Evolutionary conservation across 2,113 vertebrate species (phyloP), one percentile per base, ranked within the genome.

Genomic region (Cephalopholis sonnerati): DNA sequence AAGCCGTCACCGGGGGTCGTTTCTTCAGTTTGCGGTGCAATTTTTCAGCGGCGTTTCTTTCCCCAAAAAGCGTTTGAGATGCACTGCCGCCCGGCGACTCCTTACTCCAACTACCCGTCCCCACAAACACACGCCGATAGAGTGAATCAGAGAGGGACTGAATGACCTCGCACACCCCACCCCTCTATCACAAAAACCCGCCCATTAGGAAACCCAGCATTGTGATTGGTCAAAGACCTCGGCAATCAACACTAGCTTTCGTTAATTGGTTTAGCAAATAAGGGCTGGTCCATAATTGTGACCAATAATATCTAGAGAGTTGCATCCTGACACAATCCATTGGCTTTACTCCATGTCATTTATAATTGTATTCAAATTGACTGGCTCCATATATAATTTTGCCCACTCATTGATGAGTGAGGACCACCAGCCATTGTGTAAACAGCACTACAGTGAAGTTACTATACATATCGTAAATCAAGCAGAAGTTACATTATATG

Each of bases 151-250:
- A 81, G 83, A 90, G 94, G 84, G 85, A 86, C 93, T 94, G 96
- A 96, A 95, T 96, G 95, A 96, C 94, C 95, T 93, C 91, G 48
- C 85, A 94, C 85, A 92, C 79, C 93, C 94, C 94, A 89, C 96
- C 95, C 93, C 91, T 92, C 77, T 5, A 6, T 1, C 55, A n/a
- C 32, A 4, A 67, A 79, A 54, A 32, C 68, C 89, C 93, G 79
- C 94, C 94, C 58, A 46, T 3, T 50, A 4, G 10, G 0, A 17
- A 50, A 65, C 2, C 0, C 2, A 1, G 48, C 0, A 0, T 17
- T 63, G 0, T 70, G 25, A 95, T 93, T 94, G 91, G 92, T 7
- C 13, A 6, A 29, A 6, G 0, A 1, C 0, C 0, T 48, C 16
- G 86, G 41, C 91, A 66, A 61, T 94, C 93, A 93, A 65, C 10